Percentiles rank a stretch among this genome's conserved stretches.
These are phyloP conservation scores for Chondrosia reniformis DNA, from an alignment of 37 sponge, comb jelly and placozoan genomes.

Conservation along the genomic window DNA sequence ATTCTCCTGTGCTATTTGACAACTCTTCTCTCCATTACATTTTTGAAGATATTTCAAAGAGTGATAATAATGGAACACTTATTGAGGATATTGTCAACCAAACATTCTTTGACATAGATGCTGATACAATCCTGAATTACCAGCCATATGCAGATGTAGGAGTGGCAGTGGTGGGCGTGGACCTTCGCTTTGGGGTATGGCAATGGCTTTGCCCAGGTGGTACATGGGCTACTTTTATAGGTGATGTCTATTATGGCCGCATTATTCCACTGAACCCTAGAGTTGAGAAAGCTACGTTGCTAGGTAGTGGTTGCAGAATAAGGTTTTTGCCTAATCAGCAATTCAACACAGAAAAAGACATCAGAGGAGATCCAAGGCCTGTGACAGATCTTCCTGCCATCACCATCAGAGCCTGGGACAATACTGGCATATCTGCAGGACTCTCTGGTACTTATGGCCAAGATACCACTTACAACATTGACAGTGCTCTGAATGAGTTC, in stretches of 20 bases:
- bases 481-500: constrained; percentile 76
- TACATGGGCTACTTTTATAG: constrained; percentile 69
- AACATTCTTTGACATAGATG: constrained; percentile 72
- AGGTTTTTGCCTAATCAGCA: constrained; percentile 69
- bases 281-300: constrained; percentile 74
- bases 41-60: constrained; percentile 47
- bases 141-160: constrained; percentile 37
- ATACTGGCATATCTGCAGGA: constrained; percentile 63
- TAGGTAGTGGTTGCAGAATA: constrained; percentile 58
- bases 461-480: constrained; percentile 80
- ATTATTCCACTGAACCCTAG: constrained; percentile 57
- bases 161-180: constrained; percentile 81
- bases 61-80: constrained; percentile 66
- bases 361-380: constrained; percentile 54
- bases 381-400: constrained; percentile 59
- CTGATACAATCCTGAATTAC: not conserved
- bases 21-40: constrained; percentile 38
- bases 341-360: constrained; percentile 73
- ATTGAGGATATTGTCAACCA: constrained; percentile 66
- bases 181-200: constrained; percentile 74
- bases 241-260: constrained; percentile 68
- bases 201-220: constrained; percentile 66
- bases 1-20: constrained; percentile 60
- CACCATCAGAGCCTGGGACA: constrained; percentile 76
- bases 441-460: constrained; percentile 61